Evolutionary conservation across 2,888 invertebrate species (phyloP).

Genomic region (Poecilobothrus nobilitatus): DNA sequence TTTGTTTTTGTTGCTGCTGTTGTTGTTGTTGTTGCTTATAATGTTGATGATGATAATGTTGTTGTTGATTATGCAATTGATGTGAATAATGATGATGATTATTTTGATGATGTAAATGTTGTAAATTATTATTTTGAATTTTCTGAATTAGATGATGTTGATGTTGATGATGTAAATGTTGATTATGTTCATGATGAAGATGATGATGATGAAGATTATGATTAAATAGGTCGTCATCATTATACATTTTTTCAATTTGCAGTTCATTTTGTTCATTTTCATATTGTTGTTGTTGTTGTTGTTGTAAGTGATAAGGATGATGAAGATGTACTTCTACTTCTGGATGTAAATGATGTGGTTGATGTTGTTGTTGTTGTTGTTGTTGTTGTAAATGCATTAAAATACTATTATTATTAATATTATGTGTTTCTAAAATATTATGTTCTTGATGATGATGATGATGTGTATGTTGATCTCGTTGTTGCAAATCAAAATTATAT

Average conservation of each 20-base stretch:
- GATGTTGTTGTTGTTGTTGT: not conserved
- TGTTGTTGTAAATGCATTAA: not conserved
- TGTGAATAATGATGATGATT: slow-evolving; percentile 12
- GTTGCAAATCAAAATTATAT: not conserved
- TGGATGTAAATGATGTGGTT: not conserved
- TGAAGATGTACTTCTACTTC: slow-evolving; percentile 8
- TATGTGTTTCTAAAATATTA: not conserved
- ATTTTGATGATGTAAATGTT: slow-evolving; percentile 12
- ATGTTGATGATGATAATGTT: slow-evolving; percentile 2
- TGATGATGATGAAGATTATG: slow-evolving; percentile 11
- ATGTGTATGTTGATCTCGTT: not conserved
- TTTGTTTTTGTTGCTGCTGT: not conserved
- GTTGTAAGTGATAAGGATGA: not conserved
- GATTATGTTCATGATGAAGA: slow-evolving; percentile 5
- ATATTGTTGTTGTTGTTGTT: slow-evolving; percentile 12
- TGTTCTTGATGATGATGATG: not conserved
- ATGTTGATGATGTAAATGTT: slow-evolving; percentile 12
- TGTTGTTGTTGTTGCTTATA: not conserved
- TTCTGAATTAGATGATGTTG: slow-evolving; percentile 3
- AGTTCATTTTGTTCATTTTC: slow-evolving; percentile 5
- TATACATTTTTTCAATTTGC: too few species aligned
- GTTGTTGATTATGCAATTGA: slow-evolving; percentile 12
- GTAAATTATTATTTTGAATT: slow-evolving; percentile 11
- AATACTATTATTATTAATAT: not conserved
- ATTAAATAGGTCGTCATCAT: too few species aligned